Percentiles rank a stretch among this genome's conserved stretches.
Conservation (phyloP, 2,797 vertebrate genomes). For the Simalia tracyae region DNA sequence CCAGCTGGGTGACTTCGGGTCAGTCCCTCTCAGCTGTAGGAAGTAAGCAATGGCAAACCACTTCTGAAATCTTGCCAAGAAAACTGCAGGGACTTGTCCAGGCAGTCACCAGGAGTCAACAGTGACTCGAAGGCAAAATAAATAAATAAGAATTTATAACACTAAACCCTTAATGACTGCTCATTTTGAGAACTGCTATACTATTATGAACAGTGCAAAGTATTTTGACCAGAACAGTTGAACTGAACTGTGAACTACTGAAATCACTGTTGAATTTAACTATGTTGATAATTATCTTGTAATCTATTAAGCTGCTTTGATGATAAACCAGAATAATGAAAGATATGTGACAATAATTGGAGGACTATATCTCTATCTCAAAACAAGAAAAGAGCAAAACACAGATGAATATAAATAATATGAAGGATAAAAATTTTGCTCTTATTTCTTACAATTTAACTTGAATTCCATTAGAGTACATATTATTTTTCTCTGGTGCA, state of each 20-base stretch:
- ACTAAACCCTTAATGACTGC: background rate
- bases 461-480: background rate
- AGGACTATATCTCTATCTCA: background rate
- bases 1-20: background rate
- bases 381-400: background rate
- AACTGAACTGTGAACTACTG: background rate
- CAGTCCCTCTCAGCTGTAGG: background rate
- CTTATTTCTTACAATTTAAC: background rate
- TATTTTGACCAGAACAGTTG: background rate
- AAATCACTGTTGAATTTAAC: background rate
- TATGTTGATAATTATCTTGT: background rate
- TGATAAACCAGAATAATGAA: background rate
- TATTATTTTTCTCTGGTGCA: background rate
- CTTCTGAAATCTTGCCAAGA: background rate
- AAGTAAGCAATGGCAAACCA: background rate
- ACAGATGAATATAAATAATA: background rate
- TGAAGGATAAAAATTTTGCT: background rate
- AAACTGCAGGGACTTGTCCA: background rate
- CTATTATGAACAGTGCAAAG: background rate
- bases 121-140: conserved; percentile 6
- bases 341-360: background rate
- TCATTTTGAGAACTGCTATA: background rate
- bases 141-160: background rate
- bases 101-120: background rate
- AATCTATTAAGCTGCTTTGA: background rate